Evolutionary conservation across 1,140 invertebrate species (phyloP).

Genomic region (Polypedilum pembai): DNA sequence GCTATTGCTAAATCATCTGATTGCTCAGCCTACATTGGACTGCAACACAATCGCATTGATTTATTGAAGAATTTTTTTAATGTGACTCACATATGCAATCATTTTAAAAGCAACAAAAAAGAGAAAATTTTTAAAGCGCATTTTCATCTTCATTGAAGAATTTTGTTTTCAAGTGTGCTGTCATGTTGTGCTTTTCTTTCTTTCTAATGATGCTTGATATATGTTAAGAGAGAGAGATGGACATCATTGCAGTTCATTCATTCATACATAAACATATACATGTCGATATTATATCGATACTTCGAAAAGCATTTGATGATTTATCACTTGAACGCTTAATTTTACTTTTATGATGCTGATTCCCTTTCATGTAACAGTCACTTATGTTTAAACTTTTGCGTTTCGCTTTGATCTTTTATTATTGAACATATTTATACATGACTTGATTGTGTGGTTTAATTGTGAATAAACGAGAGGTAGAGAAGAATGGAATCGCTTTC

Average conservation of each 20-base stretch:
- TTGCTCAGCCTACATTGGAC: too few relatives aligned
- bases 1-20: too few relatives aligned
- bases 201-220: neutral
- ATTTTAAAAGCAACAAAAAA: too few relatives aligned
- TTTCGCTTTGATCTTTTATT: slow-evolving; percentile 18
- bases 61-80: neutral
- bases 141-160: too few relatives aligned
- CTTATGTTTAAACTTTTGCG: slow-evolving; percentile 9
- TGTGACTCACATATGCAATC: too few relatives aligned
- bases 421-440: neutral
- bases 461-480: neutral
- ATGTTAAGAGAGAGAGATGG: neutral
- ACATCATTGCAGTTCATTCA: slow-evolving; percentile 3
- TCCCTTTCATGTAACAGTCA: slow-evolving; percentile 17
- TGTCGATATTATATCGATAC: slow-evolving; percentile 19
- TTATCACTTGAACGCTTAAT: slow-evolving; percentile 18
- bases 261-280: neutral
- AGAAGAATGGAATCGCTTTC: neutral
- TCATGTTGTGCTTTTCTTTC: neutral
- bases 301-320: slow-evolving; percentile 6
- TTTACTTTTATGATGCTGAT: slow-evolving; percentile 18
- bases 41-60: neutral
- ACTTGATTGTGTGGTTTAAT: slow-evolving; percentile 11
- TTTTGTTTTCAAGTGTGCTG: too few relatives aligned
- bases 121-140: too few relatives aligned